A percentile compares a stretch with the other conserved stretches of the same genome.
Conservation (phyloP, 1,140 invertebrate genomes). For the Drosophila repletoides region DNA sequence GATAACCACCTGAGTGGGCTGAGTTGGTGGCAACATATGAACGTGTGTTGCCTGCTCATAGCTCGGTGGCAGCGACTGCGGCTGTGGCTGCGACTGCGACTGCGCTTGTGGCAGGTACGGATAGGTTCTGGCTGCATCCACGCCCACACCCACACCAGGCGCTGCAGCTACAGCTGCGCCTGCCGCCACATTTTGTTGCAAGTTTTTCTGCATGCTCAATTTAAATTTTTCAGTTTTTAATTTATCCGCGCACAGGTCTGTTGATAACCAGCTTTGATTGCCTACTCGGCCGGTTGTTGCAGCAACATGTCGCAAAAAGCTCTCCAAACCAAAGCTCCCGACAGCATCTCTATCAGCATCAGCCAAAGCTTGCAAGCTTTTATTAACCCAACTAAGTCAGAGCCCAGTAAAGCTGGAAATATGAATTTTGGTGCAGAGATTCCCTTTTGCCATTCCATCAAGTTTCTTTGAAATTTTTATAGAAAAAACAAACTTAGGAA, state of each 20-base stretch:
- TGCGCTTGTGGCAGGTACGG: not conserved
- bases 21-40: constrained; percentile 4
- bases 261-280: constrained; percentile 3
- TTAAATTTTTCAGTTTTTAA: too few relatives aligned
- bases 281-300: constrained; percentile 2
- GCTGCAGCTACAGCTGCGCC: not conserved
- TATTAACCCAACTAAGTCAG: too few relatives aligned
- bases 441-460: too few relatives aligned
- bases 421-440: too few relatives aligned
- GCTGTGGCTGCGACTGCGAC: constrained; percentile 30
- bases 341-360: not conserved
- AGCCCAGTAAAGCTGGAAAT: too few relatives aligned
- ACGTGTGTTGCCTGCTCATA: constrained; percentile 72
- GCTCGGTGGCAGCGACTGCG: constrained; percentile 50
- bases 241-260: constrained; percentile 12
- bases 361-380: too few relatives aligned
- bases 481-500: too few relatives aligned
- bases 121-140: not conserved
- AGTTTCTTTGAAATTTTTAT: too few relatives aligned
- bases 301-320: not conserved
- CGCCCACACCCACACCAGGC: too few relatives aligned
- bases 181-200: not conserved
- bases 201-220: constrained; percentile 10
- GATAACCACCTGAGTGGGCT: constrained; percentile 60
- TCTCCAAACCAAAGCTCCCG: constrained; percentile 24